phyloP scores from a whole-genome alignment of 1,140 invertebrate species.

The Conus betulinus region DNA sequence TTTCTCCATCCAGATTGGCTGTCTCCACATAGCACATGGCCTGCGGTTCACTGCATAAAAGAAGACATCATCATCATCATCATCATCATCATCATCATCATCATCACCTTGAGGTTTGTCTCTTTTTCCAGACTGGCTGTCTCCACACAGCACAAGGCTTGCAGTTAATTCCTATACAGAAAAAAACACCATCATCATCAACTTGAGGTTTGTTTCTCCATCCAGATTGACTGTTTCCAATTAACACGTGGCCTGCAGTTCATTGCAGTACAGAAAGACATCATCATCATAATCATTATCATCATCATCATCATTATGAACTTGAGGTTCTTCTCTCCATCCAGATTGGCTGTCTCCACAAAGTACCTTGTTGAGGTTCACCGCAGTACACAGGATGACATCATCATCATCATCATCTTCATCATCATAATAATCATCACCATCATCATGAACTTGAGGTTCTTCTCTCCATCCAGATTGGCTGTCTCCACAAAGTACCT shows the following conservation, averaged over 20 bases:
- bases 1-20: constrained; percentile 99
- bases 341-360: no score
- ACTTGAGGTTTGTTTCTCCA: constrained; percentile 99
- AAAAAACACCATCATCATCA: constrained; percentile 73
- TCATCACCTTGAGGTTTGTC: background rate
- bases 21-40: constrained; percentile 99
- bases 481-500: constrained; percentile 99
- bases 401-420: constrained; percentile 76
- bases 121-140: no score
- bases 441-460: constrained; percentile 90
- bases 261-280: constrained; percentile 80
- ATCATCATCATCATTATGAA: background rate
- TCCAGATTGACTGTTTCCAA: constrained; percentile 99
- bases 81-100: background rate
- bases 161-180: no score
- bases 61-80: background rate
- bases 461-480: constrained; percentile 99
- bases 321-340: no score
- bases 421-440: no score
- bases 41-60: constrained; percentile 89
- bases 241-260: constrained; percentile 98
- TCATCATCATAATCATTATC: background rate
- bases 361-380: no score
- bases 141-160: constrained; percentile 61
- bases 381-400: no score